phyloP scores from a whole-genome alignment of 2,797 vertebrate genomes.

The Calcarius lapponicus region DNA sequence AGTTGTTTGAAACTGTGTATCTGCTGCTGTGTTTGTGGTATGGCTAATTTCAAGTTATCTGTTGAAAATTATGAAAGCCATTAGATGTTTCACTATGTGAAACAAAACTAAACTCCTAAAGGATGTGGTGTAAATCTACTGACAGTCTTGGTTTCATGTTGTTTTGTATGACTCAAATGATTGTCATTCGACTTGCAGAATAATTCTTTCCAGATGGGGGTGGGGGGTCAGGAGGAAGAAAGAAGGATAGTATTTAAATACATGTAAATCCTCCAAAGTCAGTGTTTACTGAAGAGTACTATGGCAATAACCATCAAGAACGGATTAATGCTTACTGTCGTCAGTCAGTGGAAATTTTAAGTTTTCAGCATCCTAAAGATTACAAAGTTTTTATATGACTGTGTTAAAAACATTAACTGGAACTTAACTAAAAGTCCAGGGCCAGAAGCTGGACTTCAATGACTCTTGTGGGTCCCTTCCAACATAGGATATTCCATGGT shows the following conservation, averaged over 20 bases:
- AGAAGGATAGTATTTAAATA: constrained; percentile 8
- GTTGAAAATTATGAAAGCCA: constrained; percentile 10
- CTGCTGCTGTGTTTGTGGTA: not conserved
- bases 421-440: not conserved
- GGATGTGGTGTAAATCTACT: constrained; percentile 49
- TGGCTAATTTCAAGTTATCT: not conserved
- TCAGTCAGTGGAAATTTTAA: not conserved
- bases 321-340: not conserved
- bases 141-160: constrained; percentile 29
- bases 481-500: not conserved
- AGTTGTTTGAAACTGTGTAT: not conserved
- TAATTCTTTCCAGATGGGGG: constrained; percentile 44
- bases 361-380: not conserved
- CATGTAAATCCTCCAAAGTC: not conserved
- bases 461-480: not conserved
- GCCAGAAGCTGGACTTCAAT: not conserved
- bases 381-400: not conserved
- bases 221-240: not conserved
- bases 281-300: not conserved
- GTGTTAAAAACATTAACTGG: not conserved
- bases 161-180: constrained; percentile 49
- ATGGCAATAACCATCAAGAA: not conserved
- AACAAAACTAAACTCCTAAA: constrained; percentile 22
- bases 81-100: constrained; percentile 36
- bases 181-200: constrained; percentile 35